Conservation (phyloP, 92 coral and sea anemone genomes). For the Zoanthus sociatus region DNA sequence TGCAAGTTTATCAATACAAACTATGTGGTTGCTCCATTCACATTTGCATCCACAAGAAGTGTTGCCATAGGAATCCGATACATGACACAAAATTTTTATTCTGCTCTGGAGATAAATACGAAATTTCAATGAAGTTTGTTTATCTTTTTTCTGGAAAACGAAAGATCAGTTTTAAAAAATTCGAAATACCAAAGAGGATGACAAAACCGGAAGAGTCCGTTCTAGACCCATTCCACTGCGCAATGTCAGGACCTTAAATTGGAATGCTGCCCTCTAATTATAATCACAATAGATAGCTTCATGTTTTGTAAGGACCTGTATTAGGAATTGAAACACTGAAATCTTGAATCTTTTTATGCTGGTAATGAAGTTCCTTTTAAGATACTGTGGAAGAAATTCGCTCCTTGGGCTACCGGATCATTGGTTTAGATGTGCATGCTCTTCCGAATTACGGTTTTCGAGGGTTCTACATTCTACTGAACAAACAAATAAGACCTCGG, state of each 20-base stretch:
- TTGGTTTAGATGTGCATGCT: not conserved
- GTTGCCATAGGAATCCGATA: no score
- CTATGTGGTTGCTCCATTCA: no score
- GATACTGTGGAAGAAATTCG: conserved; percentile 3
- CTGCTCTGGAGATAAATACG: no score
- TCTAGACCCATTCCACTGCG: not conserved
- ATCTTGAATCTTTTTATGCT: not conserved
- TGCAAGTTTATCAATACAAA: no score
- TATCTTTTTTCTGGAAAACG: no score
- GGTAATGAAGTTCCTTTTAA: conserved; percentile 20
- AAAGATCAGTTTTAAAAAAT: no score
- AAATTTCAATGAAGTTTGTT: no score
- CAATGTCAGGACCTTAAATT: not conserved
- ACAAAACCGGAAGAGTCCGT: not conserved
- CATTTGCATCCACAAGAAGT: no score
- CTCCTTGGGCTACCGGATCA: not conserved
- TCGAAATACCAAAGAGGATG: no score
- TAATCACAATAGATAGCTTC: not conserved
- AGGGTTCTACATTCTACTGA: not conserved
- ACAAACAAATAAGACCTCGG: not conserved
- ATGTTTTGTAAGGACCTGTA: not conserved
- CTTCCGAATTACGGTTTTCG: not conserved
- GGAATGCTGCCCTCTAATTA: not conserved
- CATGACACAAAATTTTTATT: no score
- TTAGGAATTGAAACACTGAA: no score